These are phyloP conservation scores for Drosophila ogumai DNA, from an alignment of 1,140 invertebrate species.

Conservation along the genomic window DNA sequence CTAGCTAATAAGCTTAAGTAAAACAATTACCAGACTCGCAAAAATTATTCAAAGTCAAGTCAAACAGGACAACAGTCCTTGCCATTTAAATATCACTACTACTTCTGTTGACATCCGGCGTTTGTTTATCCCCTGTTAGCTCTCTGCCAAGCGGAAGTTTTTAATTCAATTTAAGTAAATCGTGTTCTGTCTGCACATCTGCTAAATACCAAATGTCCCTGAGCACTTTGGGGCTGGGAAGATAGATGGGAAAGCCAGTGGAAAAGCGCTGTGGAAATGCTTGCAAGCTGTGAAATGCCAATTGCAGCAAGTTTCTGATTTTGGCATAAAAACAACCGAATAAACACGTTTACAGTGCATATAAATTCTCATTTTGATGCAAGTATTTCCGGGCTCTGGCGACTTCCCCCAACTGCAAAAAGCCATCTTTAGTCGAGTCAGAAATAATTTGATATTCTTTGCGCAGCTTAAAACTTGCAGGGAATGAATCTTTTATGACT, in stretches of 20 bases:
- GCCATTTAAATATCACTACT: not conserved
- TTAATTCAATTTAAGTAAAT: slow-evolving; percentile 46
- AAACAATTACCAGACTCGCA: slow-evolving; percentile 24
- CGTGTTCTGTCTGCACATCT: slow-evolving; percentile 38
- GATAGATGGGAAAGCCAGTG: no score
- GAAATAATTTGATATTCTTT: slow-evolving; percentile 37
- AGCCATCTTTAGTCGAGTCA: not conserved
- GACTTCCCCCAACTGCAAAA: not conserved
- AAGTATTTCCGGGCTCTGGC: slow-evolving; percentile 16
- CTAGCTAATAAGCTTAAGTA: slow-evolving; percentile 14
- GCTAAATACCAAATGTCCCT: slow-evolving; percentile 28
- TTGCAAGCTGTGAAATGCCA: slow-evolving; percentile 33
- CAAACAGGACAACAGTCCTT: not conserved
- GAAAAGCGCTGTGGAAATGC: slow-evolving; percentile 14
- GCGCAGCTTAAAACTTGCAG: slow-evolving; percentile 26
- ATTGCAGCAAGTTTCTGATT: slow-evolving; percentile 32
- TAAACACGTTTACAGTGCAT: slow-evolving; percentile 32
- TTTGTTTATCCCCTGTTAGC: slow-evolving; percentile 19
- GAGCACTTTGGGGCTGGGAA: not conserved
- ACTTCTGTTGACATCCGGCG: slow-evolving; percentile 24
- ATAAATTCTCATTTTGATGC: slow-evolving; percentile 14
- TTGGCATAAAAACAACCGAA: slow-evolving; percentile 23
- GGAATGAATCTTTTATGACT: slow-evolving; percentile 39
- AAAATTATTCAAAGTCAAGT: slow-evolving; percentile 8
- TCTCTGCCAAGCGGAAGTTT: slow-evolving; percentile 34